Conservation (phyloP, 2,113 vertebrate species). For the Grallaria varia region DNA sequence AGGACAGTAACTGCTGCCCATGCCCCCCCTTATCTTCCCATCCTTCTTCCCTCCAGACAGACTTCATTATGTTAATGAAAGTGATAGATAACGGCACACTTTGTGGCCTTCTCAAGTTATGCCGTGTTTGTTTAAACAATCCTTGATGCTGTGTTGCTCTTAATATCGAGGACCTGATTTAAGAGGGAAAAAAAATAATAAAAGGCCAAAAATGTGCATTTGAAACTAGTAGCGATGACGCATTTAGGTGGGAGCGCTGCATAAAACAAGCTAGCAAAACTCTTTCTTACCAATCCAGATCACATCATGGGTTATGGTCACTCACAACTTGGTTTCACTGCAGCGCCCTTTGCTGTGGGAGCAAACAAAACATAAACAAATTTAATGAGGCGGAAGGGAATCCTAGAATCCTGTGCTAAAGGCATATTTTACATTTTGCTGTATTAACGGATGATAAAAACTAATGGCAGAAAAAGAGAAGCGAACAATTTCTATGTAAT, state of each 20-base stretch:
- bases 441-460: constrained; percentile 92
- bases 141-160: constrained; percentile 76
- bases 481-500: constrained; percentile 95
- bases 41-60: constrained; percentile 57
- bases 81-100: constrained; percentile 73
- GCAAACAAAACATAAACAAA: constrained; percentile 65
- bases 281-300: constrained; percentile 84
- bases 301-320: constrained; percentile 82
- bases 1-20: constrained; percentile 67
- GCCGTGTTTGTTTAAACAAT: constrained; percentile 77
- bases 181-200: neutral
- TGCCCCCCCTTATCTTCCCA: neutral
- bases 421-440: constrained; percentile 88
- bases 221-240: constrained; percentile 52
- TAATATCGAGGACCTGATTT: constrained; percentile 78
- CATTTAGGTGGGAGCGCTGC: constrained; percentile 69
- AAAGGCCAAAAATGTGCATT: constrained; percentile 70
- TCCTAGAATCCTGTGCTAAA: constrained; percentile 86
- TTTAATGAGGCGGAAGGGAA: constrained; percentile 78
- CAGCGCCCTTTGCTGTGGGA: constrained; percentile 79
- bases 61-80: constrained; percentile 84
- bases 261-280: constrained; percentile 73
- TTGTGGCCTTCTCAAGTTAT: constrained; percentile 78
- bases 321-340: constrained; percentile 77
- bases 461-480: constrained; percentile 90